phyloP scores from a whole-genome alignment of 2,888 invertebrate species.

The Platycheirus rosarum region DNA sequence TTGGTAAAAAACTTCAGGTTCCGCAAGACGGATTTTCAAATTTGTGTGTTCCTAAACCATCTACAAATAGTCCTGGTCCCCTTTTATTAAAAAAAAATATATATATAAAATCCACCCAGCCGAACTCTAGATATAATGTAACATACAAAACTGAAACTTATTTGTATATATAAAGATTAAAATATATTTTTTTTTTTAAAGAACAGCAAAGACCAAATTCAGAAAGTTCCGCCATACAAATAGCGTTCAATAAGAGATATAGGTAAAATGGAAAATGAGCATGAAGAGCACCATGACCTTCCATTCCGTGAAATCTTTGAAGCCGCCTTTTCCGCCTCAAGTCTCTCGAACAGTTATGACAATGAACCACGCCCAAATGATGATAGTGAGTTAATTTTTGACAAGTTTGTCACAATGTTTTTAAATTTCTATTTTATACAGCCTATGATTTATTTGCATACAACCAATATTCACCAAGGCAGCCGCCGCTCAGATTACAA shows the following conservation, averaged over 20 bases:
- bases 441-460: conserved; percentile 66
- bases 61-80: too few species aligned
- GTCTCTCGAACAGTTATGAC: conserved; percentile 59
- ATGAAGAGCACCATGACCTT: conserved; percentile 78
- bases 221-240: background rate
- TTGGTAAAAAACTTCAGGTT: too few species aligned
- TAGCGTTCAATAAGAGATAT: conserved; percentile 3
- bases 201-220: too few species aligned
- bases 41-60: too few species aligned
- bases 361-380: conserved; percentile 58
- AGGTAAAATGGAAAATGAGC: conserved; percentile 81
- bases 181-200: background rate
- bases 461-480: conserved; percentile 62
- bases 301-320: conserved; percentile 75
- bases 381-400: conserved; percentile 72
- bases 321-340: conserved; percentile 75
- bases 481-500: conserved; percentile 60
- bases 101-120: too few species aligned
- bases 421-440: conserved; percentile 15
- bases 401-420: background rate
- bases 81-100: too few species aligned
- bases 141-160: too few species aligned
- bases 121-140: too few species aligned
- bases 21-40: too few species aligned
- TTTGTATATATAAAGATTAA: too few species aligned